Percentiles rank a stretch among this genome's conserved stretches.
Evolutionary conservation across 2,113 vertebrate genomes (phyloP).

Genomic region (Hippocampus guttulatus): DNA sequence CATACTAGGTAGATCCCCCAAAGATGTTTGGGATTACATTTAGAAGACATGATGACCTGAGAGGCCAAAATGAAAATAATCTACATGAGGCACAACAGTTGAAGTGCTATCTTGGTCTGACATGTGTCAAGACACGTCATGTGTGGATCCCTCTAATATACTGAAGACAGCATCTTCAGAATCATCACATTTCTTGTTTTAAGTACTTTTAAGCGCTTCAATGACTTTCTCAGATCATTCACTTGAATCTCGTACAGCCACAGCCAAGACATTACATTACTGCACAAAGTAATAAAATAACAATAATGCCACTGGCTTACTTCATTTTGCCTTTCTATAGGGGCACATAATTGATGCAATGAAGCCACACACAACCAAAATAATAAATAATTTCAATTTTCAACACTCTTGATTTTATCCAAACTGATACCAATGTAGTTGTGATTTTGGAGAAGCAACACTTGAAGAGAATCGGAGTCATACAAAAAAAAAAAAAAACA

Average conservation of each 20-base stretch:
- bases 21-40: constrained; percentile 35
- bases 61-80: constrained; percentile 51
- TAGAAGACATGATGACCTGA: constrained; percentile 37
- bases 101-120: constrained; percentile 38
- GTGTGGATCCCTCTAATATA: constrained; percentile 23
- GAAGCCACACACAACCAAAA: not conserved
- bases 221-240: not conserved
- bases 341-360: not conserved
- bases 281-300: not conserved
- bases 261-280: constrained; percentile 7
- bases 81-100: constrained; percentile 40
- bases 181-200: not conserved
- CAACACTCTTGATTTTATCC: not conserved
- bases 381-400: not conserved
- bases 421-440: no score
- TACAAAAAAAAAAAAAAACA: no score
- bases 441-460: no score
- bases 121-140: constrained; percentile 39
- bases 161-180: not conserved
- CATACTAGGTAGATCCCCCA: constrained; percentile 52
- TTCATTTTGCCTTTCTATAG: not conserved
- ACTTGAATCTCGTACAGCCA: not conserved
- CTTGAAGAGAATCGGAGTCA: no score
- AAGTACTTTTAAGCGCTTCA: not conserved
- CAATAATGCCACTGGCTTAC: not conserved